phyloP scores from a whole-genome alignment of 35 echinoderm and acorn worm species.

The Heliocidaris tuberculata region DNA sequence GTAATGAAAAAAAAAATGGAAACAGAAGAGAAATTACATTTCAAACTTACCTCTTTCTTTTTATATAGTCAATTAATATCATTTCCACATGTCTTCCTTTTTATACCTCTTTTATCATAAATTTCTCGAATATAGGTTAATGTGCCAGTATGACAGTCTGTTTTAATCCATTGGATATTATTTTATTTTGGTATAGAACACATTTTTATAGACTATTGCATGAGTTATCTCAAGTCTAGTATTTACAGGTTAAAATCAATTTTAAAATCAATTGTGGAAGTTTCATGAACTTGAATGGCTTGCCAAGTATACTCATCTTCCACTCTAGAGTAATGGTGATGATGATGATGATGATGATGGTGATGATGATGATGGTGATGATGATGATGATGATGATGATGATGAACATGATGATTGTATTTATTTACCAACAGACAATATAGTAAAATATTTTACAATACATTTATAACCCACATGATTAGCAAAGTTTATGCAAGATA shows the following conservation, averaged over 20 bases:
- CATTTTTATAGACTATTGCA: too few species aligned
- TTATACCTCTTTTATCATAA: neutral
- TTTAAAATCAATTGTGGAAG: neutral
- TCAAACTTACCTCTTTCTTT: neutral
- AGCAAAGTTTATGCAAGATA: too few species aligned
- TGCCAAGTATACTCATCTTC: neutral
- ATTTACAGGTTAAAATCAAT: neutral
- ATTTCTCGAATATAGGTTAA: too few species aligned
- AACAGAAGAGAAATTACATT: too few species aligned
- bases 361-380: conserved; percentile 16
- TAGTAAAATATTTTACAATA: too few species aligned
- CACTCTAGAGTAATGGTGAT: neutral
- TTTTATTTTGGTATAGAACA: too few species aligned
- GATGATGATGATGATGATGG: neutral
- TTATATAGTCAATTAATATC: neutral
- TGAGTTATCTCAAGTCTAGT: too few species aligned
- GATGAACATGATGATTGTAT: neutral
- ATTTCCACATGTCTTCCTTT: neutral
- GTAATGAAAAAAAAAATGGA: too few species aligned
- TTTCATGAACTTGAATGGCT: neutral
- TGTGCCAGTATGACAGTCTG: too few species aligned
- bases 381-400: neutral
- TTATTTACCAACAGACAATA: neutral
- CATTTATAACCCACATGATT: too few species aligned
- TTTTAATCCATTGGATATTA: too few species aligned